Base-by-base conservation (phyloP, 92 coral and sea anemone genomes). In the Epizoanthus rinbou region DNA sequence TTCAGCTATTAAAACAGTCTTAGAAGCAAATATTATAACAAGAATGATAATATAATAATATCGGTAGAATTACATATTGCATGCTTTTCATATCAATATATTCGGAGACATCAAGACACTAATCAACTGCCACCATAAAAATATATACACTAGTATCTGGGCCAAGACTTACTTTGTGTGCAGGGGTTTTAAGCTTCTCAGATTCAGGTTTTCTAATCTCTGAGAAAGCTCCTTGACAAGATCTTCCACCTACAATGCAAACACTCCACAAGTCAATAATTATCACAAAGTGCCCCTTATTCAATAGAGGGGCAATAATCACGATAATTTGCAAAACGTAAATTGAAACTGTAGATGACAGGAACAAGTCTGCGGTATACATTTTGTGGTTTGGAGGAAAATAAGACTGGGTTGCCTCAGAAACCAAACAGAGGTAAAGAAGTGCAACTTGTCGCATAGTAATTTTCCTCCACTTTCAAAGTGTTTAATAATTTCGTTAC, bases 181-280 rank as follows among this genome's bases (percentile, higher is more conserved):
- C 50, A 96, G 81, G 37, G 91, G 91, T 68, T 86, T 63, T 9
- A 85, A 82, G 10, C 95, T 85, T 50, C 94, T 88, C 79, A 96
- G 82, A 50, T 96, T 96, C 3, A 96, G 90, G 52, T 85, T 79
- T 71, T 87, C 92, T 25, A 96, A 89, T 70, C 99, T 85, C 43
- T 90, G 86, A 24, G 95, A 87, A 65, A 96, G 83, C 50, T 94
- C 98, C 57, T 88, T 92, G 5, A 88, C 91, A 11, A 96, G 89
- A 35, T 91, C 93, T 57, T 93, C 97, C 63, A 94, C 98, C 99
- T 96, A 62, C 3, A 87, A 68, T 14, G 76, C 15, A 18, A 76
- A 24, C 50, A 9, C 19, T 4, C 16, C 11, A 57, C 33, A 17
- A 60, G 17, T 28, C 28, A 31, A 19, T 23, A 33, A 19, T 23